phyloP scores from a whole-genome alignment of 2,797 vertebrate genomes.

The Pyrrhura leucotis region DNA sequence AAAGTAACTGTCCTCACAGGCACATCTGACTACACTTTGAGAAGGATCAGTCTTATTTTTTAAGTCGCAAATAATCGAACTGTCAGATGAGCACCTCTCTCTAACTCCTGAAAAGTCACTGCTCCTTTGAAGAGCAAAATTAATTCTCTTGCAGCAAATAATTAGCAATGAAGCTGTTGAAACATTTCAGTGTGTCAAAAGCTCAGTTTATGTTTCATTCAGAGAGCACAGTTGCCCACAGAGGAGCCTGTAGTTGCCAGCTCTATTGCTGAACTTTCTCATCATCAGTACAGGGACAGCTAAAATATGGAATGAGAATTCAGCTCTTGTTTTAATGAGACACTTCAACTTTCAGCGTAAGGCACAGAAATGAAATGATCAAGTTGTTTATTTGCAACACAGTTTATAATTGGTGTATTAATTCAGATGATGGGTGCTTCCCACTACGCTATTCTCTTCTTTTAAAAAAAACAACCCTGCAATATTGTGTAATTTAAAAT shows the following conservation, averaged over 20 bases:
- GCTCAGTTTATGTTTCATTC: slow-evolving; percentile 17
- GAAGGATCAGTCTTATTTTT: slow-evolving; percentile 12
- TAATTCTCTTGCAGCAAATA: background rate
- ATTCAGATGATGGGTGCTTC: slow-evolving; percentile 36
- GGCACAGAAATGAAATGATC: slow-evolving; percentile 32
- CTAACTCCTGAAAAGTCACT: background rate
- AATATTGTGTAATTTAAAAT: slow-evolving; percentile 58
- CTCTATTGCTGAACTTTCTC: slow-evolving; percentile 35
- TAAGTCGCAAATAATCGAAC: slow-evolving; percentile 4
- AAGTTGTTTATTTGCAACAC: slow-evolving; percentile 52
- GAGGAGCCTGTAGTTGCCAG: slow-evolving; percentile 21
- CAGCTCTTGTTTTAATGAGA: slow-evolving; percentile 55
- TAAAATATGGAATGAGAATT: slow-evolving; percentile 49
- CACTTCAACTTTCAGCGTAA: slow-evolving; percentile 39
- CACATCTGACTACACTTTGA: background rate
- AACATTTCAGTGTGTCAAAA: background rate
- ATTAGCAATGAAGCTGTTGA: background rate
- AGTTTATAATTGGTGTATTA: slow-evolving; percentile 52
- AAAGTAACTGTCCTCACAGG: background rate
- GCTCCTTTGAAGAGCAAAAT: background rate
- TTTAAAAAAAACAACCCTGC: background rate
- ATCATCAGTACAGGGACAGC: background rate
- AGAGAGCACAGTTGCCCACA: background rate
- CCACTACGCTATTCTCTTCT: background rate
- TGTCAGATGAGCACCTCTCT: background rate